Evolutionary conservation across 1,140 invertebrate species (phyloP).

Genomic region (Microplitis mediator): DNA sequence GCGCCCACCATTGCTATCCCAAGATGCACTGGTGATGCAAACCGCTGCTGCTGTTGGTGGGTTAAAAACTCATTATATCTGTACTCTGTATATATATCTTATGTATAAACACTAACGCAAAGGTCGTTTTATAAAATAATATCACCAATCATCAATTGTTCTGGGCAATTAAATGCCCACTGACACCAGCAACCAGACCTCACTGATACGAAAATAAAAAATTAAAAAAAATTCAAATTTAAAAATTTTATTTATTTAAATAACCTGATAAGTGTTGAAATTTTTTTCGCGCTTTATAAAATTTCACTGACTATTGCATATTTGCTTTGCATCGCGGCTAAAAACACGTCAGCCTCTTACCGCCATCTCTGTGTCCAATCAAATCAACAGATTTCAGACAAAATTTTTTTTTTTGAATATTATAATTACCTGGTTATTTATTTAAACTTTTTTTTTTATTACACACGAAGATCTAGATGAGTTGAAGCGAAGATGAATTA

Average conservation of each 20-base stretch:
- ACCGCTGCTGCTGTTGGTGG: conserved; percentile 44
- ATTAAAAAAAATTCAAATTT: background rate
- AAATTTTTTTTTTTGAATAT: background rate
- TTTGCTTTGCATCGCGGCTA: conserved; percentile 49
- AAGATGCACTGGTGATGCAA: conserved; percentile 54
- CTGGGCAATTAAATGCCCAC: background rate
- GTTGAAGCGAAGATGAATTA: too few relatives aligned
- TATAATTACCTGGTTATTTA: conserved; percentile 7
- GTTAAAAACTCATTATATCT: conserved; percentile 26
- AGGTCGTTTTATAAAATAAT: too few relatives aligned
- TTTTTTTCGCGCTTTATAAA: conserved; percentile 48
- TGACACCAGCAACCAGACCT: too few relatives aligned
- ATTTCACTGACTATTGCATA: conserved; percentile 50
- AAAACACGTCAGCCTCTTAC: conserved; percentile 46
- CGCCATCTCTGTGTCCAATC: conserved; percentile 39
- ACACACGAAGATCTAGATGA: too few relatives aligned
- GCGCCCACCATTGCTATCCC: conserved; percentile 73
- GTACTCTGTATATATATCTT: too few relatives aligned
- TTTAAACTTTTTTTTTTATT: background rate
- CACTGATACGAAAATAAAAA: background rate
- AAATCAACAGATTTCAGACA: conserved; percentile 5
- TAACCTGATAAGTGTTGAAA: background rate
- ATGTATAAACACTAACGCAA: too few relatives aligned
- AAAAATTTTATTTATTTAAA: background rate
- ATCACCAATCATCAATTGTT: too few relatives aligned